Percentiles rank a stretch among this genome's conserved stretches.
Evolutionary conservation across 2,113 vertebrate genomes (phyloP).

Genomic region (Ardeotis arabs): DNA sequence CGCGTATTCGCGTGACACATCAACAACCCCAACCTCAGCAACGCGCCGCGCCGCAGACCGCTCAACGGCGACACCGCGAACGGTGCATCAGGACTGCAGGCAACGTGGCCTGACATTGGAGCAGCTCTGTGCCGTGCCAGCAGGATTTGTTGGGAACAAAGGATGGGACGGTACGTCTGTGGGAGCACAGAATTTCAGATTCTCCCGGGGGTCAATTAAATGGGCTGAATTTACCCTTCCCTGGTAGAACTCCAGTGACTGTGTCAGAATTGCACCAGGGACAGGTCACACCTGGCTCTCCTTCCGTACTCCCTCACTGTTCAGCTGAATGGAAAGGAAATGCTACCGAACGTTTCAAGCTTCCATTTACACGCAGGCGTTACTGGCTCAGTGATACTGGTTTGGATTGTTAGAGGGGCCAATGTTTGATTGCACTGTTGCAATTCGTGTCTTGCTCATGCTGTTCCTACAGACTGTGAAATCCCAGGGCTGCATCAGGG

Average conservation of each 20-base stretch:
- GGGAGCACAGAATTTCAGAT: not conserved
- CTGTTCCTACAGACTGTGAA: not conserved
- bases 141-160: not conserved
- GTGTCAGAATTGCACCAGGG: conserved; percentile 15
- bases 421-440: not conserved
- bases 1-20: fast-evolving
- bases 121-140: not conserved
- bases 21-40: not conserved
- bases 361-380: not conserved
- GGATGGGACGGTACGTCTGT: not conserved
- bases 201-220: not conserved
- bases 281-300: not conserved
- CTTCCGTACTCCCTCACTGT: not conserved
- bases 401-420: not conserved
- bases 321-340: not conserved
- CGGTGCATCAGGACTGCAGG: fast-evolving
- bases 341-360: not conserved
- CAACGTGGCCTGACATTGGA: fast-evolving
- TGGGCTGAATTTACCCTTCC: not conserved
- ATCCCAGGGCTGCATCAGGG: not conserved
- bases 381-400: not conserved
- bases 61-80: not conserved
- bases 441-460: not conserved
- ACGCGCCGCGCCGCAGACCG: not conserved
- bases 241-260: conserved; percentile 1